phyloP scores from a whole-genome alignment of 2,113 vertebrate genomes.

The Helogale parvula region DNA sequence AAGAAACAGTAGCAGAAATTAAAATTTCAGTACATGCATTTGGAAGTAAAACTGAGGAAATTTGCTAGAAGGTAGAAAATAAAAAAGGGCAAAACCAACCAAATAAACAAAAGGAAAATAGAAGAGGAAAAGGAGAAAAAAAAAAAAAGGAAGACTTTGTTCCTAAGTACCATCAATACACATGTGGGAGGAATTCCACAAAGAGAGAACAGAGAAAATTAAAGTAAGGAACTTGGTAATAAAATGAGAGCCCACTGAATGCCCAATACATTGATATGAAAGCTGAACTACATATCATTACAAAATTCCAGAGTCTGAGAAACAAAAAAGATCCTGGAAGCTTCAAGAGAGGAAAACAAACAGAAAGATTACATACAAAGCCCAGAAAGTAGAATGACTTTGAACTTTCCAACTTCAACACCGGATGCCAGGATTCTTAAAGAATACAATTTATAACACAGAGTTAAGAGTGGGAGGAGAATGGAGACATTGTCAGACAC shows the following conservation, averaged over 20 bases:
- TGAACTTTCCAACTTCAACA: not conserved
- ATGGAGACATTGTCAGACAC: not conserved
- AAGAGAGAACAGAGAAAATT: not conserved
- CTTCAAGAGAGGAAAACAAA: not conserved
- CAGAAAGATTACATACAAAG: not conserved
- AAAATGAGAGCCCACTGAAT: not conserved
- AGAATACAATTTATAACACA: not conserved
- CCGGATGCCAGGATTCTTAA: not conserved
- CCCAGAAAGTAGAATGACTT: not conserved
- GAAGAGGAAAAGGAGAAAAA: not conserved
- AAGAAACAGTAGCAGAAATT: not conserved
- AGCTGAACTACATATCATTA: not conserved
- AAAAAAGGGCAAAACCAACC: not conserved
- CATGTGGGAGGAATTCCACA: not conserved
- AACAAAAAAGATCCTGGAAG: not conserved
- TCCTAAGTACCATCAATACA: not conserved
- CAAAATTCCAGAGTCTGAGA: not conserved
- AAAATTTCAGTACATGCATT: not conserved
- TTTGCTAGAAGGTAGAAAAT: not conserved
- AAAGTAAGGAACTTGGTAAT: not conserved
- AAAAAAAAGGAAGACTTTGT: not conserved
- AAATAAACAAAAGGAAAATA: not conserved
- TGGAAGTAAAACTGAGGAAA: not conserved
- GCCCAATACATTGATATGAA: not conserved
- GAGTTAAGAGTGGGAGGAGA: not conserved